phyloP scores from a whole-genome alignment of 1,140 invertebrate genomes.

The Caenorhabditis inopinata region DNA sequence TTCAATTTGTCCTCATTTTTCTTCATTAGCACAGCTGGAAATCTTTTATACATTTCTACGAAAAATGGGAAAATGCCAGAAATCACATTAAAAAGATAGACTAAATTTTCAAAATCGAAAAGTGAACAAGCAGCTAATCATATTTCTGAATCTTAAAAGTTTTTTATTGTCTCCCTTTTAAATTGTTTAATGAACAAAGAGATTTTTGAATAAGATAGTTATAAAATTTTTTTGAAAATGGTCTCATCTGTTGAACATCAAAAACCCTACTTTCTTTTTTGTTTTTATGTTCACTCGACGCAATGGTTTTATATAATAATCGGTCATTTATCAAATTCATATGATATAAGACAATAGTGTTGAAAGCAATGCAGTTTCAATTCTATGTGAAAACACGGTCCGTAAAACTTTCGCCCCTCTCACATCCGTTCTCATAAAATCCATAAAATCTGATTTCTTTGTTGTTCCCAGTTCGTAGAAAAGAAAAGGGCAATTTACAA shows the following conservation, averaged over 20 bases:
- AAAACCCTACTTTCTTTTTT: too few relatives aligned
- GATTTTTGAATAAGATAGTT: neutral
- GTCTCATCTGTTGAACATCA: neutral
- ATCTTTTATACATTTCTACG: neutral
- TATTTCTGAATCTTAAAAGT: neutral
- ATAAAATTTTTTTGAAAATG: neutral
- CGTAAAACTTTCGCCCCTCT: conserved; percentile 15
- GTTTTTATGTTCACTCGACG: too few relatives aligned
- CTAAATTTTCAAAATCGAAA: neutral
- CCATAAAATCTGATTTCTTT: conserved; percentile 16
- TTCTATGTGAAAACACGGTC: neutral
- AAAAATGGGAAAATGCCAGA: neutral
- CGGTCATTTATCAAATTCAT: too few relatives aligned
- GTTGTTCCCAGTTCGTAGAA: conserved; percentile 7
- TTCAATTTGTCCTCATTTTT: neutral
- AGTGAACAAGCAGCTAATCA: neutral
- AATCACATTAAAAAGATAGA: neutral
- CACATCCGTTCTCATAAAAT: conserved; percentile 28
- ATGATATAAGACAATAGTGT: neutral
- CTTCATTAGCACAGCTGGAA: conserved; percentile 8
- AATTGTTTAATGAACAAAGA: neutral
- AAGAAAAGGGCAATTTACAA: conserved; percentile 31
- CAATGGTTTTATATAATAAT: too few relatives aligned
- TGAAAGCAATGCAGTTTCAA: neutral
- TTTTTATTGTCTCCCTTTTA: neutral